Base-by-base conservation (phyloP, 1,140 invertebrate genomes). In the Formica selysi region DNA sequence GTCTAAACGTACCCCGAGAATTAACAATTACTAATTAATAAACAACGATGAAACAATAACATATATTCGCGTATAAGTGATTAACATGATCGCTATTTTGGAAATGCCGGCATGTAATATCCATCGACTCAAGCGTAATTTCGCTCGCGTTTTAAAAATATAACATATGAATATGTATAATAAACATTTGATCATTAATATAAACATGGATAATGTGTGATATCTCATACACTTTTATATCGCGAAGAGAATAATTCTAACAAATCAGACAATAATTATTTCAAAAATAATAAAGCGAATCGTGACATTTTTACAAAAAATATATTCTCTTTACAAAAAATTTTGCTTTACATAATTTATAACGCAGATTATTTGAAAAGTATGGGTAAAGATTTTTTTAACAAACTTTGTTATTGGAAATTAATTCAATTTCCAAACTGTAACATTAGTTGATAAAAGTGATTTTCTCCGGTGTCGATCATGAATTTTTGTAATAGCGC, bases 401-500 rank as follows among this genome's bases (percentile, higher is more conserved):
- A 51, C 13, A 22, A 36, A 76, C 44, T 84, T 22, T 19, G 8
- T 32, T 19, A 32, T 32, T 1, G 7, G 11, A 64, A 57, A 76
- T 13, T 41, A 36, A 41, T 59, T 93, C 67, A 94, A 78, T 92
- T 92, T 85, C 94, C 94, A 41, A 93, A 89, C 83, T 94, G 92
- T 65, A 94, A 91, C 7, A 93, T 94, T 36, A 94, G 93, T 80
- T 94, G 93, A 87, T 95, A 95, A 2, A 88, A 87, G 38, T 91
- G 89, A 22, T 65, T 86, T 79, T 92, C 91, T 22, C 73, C 80
- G 8, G 80, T 86, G 16, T 92, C 91, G 19, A 96, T 81, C 10
- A 98, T 96, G 6, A 96, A 92, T 93, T 97, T 97, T 85, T 96
- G 96, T 94, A 98, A 95, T 3, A 97, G 89, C 0, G 96, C 93